phyloP scores from a whole-genome alignment of 2,113 vertebrate genomes.

The Mustelus asterias region DNA sequence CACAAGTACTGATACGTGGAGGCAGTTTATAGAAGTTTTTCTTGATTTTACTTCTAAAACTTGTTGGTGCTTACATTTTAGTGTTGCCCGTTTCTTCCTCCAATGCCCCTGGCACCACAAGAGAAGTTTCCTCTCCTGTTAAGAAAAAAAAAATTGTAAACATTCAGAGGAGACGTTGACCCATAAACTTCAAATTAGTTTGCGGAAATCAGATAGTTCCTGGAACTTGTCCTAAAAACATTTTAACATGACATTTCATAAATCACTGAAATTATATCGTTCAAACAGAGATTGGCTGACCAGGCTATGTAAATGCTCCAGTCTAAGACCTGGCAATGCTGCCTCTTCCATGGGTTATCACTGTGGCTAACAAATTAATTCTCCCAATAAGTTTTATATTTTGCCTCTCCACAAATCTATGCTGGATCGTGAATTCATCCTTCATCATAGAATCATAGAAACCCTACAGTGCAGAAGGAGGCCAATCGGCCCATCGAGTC shows the following conservation, averaged over 20 bases:
- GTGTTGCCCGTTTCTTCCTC: neutral
- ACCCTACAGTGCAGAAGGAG: no score
- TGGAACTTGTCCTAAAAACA: neutral
- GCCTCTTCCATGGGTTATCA: neutral
- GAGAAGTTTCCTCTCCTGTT: neutral
- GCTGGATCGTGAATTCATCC: neutral
- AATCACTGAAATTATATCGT: neutral
- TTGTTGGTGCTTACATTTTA: neutral
- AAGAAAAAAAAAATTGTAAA: neutral
- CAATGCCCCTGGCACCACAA: neutral
- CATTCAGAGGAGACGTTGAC: neutral
- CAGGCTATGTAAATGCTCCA: neutral
- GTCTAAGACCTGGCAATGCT: neutral
- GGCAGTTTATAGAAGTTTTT: neutral
- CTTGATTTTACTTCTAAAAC: neutral
- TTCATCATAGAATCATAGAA: no score
- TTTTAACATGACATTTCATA: neutral
- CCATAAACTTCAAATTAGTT: neutral
- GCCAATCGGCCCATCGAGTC: no score
- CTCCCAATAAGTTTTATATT: neutral
- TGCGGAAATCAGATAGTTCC: neutral
- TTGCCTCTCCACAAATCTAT: neutral
- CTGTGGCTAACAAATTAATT: neutral
- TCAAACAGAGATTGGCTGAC: neutral
- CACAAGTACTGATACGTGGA: neutral